Conservation (phyloP, 2,113 vertebrate species). For the Stegostoma tigrinum region DNA sequence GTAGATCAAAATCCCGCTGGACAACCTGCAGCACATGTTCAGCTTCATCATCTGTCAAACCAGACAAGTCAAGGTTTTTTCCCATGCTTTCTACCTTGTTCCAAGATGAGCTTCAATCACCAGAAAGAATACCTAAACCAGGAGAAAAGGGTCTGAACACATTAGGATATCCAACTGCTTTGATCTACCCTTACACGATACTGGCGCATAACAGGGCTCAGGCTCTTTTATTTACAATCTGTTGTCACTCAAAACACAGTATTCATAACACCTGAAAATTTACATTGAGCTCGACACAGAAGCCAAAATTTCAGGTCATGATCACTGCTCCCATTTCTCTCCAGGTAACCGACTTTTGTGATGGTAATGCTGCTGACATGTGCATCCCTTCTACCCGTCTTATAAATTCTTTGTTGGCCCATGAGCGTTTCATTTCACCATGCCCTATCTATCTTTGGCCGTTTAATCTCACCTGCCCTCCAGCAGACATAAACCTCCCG, state of each 20-base stretch:
- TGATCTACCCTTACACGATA: background rate
- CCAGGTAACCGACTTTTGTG: background rate
- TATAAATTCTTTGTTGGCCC: too few relatives aligned
- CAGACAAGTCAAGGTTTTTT: conserved; percentile 88
- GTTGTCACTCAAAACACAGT: background rate
- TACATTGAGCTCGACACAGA: background rate
- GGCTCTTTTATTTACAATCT: background rate
- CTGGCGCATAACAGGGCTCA: background rate
- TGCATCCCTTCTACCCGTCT: background rate
- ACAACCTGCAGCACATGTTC: conserved; percentile 91
- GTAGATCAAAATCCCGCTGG: conserved; percentile 85
- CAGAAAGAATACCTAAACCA: background rate
- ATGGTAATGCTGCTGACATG: background rate
- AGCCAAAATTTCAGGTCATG: background rate
- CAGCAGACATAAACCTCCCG: too few relatives aligned
- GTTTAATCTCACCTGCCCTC: too few relatives aligned
- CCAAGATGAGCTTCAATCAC: background rate
- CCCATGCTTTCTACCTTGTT: conserved; percentile 63
- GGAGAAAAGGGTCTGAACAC: background rate
- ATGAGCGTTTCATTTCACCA: too few relatives aligned
- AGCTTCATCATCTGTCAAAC: conserved; percentile 82
- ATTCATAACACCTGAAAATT: background rate
- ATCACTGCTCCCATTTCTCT: background rate
- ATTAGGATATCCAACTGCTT: background rate
- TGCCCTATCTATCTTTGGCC: too few relatives aligned